A percentile compares a stretch with the other conserved stretches of the same genome.
Evolutionary conservation across 2,113 vertebrate species (phyloP).

Genomic region (Heterotis niloticus): DNA sequence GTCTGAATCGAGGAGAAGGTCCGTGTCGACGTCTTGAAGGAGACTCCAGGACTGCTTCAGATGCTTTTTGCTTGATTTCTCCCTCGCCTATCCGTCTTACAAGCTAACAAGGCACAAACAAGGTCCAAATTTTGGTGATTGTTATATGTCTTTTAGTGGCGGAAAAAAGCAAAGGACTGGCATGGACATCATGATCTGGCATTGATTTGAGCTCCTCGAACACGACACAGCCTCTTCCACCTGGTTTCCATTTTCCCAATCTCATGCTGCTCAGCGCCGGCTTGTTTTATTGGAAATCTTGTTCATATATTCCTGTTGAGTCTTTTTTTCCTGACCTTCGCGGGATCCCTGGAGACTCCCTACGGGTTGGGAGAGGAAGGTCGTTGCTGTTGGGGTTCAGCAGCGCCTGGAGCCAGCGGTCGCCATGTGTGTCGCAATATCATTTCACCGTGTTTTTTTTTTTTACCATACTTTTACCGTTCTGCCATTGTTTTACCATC

Average conservation of each 20-base stretch:
- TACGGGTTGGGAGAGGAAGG: constrained; percentile 55
- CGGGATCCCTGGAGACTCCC: constrained; percentile 62
- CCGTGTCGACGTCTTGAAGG: too few relatives aligned
- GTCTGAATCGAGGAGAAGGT: too few relatives aligned
- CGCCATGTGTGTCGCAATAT: background rate
- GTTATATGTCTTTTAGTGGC: constrained; percentile 44
- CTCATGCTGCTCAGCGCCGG: constrained; percentile 63
- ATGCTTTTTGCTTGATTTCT: constrained; percentile 36
- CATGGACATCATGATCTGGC: constrained; percentile 54
- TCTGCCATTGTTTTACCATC: background rate
- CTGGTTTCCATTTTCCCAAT: constrained; percentile 68
- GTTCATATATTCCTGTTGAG: constrained; percentile 67
- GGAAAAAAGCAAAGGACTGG: constrained; percentile 36
- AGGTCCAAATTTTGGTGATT: constrained; percentile 47
- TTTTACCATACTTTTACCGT: background rate
- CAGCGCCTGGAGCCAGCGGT: background rate
- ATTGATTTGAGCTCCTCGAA: constrained; percentile 73
- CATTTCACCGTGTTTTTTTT: background rate
- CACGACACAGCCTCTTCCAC: constrained; percentile 59
- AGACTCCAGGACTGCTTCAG: background rate
- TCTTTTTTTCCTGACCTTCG: constrained; percentile 60
- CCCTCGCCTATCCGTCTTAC: constrained; percentile 35
- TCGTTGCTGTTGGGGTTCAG: constrained; percentile 33
- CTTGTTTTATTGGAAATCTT: constrained; percentile 74
- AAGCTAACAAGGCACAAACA: constrained; percentile 42